A percentile compares a stretch with the other conserved stretches of the same genome.
Conservation (phyloP, 2,113 vertebrate species). For the Chunga burmeisteri region DNA sequence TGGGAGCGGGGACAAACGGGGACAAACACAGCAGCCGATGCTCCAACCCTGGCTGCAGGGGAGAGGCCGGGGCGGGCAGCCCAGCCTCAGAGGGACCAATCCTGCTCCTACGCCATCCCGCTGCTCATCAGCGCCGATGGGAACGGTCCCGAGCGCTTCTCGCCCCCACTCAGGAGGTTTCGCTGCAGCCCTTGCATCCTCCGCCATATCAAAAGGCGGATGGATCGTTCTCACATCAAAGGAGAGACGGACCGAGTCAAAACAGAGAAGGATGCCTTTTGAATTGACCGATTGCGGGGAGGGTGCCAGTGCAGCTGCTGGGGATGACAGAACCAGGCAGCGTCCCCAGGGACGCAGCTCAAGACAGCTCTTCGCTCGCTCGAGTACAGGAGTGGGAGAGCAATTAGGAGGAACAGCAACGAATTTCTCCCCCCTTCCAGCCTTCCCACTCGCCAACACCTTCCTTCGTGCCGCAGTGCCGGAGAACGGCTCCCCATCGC, state of each 20-base stretch:
- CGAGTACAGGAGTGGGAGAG: constrained; percentile 49
- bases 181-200: not conserved
- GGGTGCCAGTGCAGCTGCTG: not conserved
- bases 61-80: not conserved
- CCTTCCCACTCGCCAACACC: not conserved
- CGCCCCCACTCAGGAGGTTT: not conserved
- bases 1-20: not conserved
- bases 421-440: constrained; percentile 8
- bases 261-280: not conserved
- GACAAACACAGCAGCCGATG: not conserved
- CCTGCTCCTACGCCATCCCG: not conserved
- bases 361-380: not conserved
- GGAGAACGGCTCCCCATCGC: not conserved
- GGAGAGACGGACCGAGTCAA: not conserved
- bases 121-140: not conserved
- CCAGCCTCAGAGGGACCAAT: not conserved
- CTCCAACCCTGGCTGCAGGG: not conserved
- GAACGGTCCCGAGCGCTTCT: not conserved
- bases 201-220: not conserved
- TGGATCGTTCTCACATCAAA: not conserved
- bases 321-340: constrained; percentile 8
- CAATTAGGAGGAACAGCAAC: constrained; percentile 17
- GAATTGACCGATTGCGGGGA: not conserved
- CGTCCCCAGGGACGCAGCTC: not conserved
- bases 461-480: not conserved